Evolutionary conservation across 30 jellyfish, hydroid and myxozoan genomes (phyloP), one percentile per base, ranked within the genome.

Genomic region (Clytia hemisphaerica): DNA sequence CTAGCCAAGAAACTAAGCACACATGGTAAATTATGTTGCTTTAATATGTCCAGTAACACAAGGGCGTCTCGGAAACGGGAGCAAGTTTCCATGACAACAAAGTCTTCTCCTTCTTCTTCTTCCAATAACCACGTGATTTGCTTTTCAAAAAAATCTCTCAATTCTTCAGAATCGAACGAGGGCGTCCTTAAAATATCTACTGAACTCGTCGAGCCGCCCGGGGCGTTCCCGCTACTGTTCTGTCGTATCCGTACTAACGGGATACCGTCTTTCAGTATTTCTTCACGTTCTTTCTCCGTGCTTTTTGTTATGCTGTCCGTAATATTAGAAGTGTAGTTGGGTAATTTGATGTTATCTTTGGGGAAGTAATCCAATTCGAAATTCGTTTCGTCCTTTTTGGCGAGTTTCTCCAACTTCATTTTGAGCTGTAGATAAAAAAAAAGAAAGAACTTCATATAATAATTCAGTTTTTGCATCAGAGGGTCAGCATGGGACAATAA

Each of bases 121-220:
- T 85, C 95, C 99, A 91, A 82, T 1, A 92, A 77, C 99, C 99
- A 91, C 6, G 78, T 40, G n/a, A 91, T 95, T 70, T 80, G 94
- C 48, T 83, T 91, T 64, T 82, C 95, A 53, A 91, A 91, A 29
- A 37, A 59, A 46, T 82, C 71, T 16, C 99, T 47, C 50, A 64
- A 35, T 36, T 82, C 92, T n/a, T n/a, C n/a, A 9, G 61, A 15
- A 19, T 57, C 61, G 10, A 34, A 16, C 33, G 25, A 38, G 16
- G 71, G 2, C n/a, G n/a, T n/a, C 2, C 14, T 24, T 58, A 58
- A 24, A 58, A 45, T 22, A 19, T 58, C 71, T 19, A 22, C 59
- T 58, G 30, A 58, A 58, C 71, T 45, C 42, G 33, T 69, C 53
- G 19, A 36, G 54, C 30, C 76, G 61, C 32, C 53, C 37, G 37